These are phyloP conservation scores for Neodiprion fabricii DNA, from an alignment of 1,140 invertebrate genomes.

Conservation along the genomic window DNA sequence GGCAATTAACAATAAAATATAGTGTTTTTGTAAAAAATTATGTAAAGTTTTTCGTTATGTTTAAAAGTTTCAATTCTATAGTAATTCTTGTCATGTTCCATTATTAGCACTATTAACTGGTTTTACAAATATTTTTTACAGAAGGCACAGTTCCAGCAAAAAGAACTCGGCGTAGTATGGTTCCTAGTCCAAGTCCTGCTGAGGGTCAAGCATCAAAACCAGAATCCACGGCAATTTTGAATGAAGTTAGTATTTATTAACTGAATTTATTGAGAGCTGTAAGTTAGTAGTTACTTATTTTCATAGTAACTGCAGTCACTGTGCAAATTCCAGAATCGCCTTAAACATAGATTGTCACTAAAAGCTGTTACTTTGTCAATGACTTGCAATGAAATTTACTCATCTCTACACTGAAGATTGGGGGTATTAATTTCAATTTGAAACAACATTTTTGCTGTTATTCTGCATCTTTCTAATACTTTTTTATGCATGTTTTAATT, in stretches of 20 bases:
- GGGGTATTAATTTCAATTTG: too few species aligned
- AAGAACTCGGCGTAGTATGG: slow-evolving; percentile 51
- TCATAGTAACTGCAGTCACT: neutral
- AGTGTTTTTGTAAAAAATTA: too few species aligned
- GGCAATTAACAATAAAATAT: too few species aligned
- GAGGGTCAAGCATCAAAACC: slow-evolving; percentile 59
- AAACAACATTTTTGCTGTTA: too few species aligned
- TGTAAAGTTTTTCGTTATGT: neutral
- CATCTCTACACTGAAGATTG: too few species aligned
- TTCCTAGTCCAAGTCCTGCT: slow-evolving; percentile 58
- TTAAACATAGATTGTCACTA: too few species aligned
- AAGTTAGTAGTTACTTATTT: neutral
- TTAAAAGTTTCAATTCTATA: neutral
- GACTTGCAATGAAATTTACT: too few species aligned
- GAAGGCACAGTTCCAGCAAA: slow-evolving; percentile 43
- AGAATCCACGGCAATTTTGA: slow-evolving; percentile 58
- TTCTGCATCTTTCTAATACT: too few species aligned
- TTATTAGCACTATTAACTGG: too few species aligned
- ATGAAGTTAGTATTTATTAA: slow-evolving; percentile 46
- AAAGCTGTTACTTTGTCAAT: neutral
- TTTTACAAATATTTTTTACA: slow-evolving; percentile 23
- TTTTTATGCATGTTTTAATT: too few species aligned
- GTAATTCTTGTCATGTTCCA: neutral
- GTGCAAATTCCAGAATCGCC: too few species aligned
- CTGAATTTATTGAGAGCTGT: neutral